Conservation (phyloP, 2,113 vertebrate species). For the Neolamprologus hecqui region DNA sequence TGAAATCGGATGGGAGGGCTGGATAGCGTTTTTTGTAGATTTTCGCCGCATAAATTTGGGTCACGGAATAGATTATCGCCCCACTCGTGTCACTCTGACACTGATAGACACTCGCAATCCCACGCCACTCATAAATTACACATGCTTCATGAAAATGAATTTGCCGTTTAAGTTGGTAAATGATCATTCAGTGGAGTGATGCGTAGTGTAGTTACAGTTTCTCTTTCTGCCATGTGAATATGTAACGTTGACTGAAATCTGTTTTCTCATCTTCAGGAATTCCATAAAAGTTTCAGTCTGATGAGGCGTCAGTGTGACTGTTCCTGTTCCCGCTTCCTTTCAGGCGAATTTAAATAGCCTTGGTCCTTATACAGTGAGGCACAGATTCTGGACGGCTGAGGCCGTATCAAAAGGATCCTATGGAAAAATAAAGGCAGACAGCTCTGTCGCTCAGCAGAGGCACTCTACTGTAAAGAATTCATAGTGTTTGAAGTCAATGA, state of each 20-base stretch:
- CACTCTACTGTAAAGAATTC: conserved; percentile 41
- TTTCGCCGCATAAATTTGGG: conserved; percentile 65
- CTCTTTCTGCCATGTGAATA: not conserved
- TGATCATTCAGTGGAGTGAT: conserved; percentile 25
- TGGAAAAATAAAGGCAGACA: conserved; percentile 37
- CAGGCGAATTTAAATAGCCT: not conserved
- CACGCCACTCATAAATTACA: conserved; percentile 52
- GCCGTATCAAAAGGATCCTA: conserved; percentile 47
- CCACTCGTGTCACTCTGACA: conserved; percentile 55
- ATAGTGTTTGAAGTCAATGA: conserved; percentile 60
- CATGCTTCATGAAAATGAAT: conserved; percentile 43
- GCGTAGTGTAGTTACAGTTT: not conserved
- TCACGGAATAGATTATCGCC: conserved; percentile 66
- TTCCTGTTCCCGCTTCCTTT: not conserved
- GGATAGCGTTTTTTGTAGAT: conserved; percentile 46
- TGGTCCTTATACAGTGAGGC: not conserved
- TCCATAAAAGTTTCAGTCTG: not conserved
- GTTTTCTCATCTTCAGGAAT: not conserved
- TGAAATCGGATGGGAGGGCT: conserved; percentile 60
- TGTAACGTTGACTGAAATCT: not conserved
- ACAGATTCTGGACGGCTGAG: conserved; percentile 22
- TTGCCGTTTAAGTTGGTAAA: conserved; percentile 46
- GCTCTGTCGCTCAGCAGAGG: conserved; percentile 14
- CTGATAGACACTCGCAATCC: conserved; percentile 31
- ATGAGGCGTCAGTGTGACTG: not conserved